Conservation (phyloP, 30 jellyfish, hydroid and myxozoan species). For the Phacellophora camtschatica region DNA sequence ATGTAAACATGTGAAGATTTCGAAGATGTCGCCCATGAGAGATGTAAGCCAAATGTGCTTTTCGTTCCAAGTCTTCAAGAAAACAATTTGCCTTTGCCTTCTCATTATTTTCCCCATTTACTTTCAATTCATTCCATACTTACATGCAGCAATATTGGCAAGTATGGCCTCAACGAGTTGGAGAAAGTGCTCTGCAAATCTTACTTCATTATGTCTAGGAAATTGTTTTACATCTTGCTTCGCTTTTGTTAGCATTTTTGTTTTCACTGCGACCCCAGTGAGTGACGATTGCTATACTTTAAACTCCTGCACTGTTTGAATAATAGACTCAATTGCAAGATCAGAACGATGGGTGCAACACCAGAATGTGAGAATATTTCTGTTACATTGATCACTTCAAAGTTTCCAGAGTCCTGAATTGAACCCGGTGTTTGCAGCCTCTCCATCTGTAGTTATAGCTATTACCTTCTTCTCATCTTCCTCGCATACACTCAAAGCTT, state of each 20-base stretch:
- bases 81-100: conserved; percentile 26
- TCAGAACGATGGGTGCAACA: background rate
- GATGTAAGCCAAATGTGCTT: conserved; percentile 24
- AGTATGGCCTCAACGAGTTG: conserved; percentile 1
- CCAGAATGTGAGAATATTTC: background rate
- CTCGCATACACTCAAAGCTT: background rate
- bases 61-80: conserved; percentile 26
- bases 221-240: background rate
- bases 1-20: conserved; percentile 16
- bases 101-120: conserved; percentile 20
- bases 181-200: conserved; percentile 25
- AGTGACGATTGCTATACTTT: background rate
- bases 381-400: background rate
- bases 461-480: background rate
- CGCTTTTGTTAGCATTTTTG: conserved; percentile 4
- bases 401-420: background rate
- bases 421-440: background rate
- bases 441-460: background rate
- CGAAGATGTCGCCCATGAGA: conserved; percentile 9
- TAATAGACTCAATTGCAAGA: background rate
- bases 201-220: conserved; percentile 6
- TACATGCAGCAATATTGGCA: conserved; percentile 1
- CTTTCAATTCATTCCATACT: conserved; percentile 1
- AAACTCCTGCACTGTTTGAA: background rate
- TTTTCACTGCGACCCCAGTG: background rate